A percentile compares a stretch with the other conserved stretches of the same genome.
These are phyloP conservation scores for Argyresthia goedartella DNA, from an alignment of 2,888 invertebrate genomes.

Conservation along the genomic window DNA sequence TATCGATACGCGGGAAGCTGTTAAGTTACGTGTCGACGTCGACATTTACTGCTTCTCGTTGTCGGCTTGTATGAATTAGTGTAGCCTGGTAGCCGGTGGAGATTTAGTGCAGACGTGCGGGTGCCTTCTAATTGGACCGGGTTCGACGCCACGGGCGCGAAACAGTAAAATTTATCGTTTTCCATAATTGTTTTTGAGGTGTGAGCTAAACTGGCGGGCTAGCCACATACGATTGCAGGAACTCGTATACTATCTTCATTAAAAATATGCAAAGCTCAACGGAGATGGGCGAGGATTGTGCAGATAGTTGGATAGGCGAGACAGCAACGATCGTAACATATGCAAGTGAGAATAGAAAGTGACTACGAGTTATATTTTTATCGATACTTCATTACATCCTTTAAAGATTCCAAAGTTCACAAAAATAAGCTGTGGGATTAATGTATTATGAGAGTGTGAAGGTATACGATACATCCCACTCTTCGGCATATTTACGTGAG, in stretches of 20 bases:
- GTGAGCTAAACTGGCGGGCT: constrained; percentile 29
- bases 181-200: constrained; percentile 63
- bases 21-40: constrained; percentile 46
- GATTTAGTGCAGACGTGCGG: constrained; percentile 56
- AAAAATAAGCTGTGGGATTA: too few relatives aligned
- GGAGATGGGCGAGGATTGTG: neutral
- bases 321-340: too few relatives aligned
- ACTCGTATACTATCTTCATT: constrained; percentile 30
- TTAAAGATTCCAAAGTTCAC: too few relatives aligned
- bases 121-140: constrained; percentile 61
- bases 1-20: constrained; percentile 50
- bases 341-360: too few relatives aligned
- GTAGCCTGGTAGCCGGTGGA: constrained; percentile 61
- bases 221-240: constrained; percentile 18
- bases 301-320: too few relatives aligned
- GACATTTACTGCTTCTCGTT: constrained; percentile 49
- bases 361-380: too few relatives aligned
- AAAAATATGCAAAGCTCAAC: constrained; percentile 21
- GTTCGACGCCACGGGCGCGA: constrained; percentile 58
- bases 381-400: too few relatives aligned
- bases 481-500: neutral
- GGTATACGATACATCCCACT: too few relatives aligned
- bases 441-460: too few relatives aligned
- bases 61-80: constrained; percentile 63
- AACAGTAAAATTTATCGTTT: constrained; percentile 59